A percentile compares a stretch with the other conserved stretches of the same genome.
These are phyloP conservation scores for Drosophila cognata DNA, from an alignment of 2,888 invertebrate genomes.

Conservation along the genomic window DNA sequence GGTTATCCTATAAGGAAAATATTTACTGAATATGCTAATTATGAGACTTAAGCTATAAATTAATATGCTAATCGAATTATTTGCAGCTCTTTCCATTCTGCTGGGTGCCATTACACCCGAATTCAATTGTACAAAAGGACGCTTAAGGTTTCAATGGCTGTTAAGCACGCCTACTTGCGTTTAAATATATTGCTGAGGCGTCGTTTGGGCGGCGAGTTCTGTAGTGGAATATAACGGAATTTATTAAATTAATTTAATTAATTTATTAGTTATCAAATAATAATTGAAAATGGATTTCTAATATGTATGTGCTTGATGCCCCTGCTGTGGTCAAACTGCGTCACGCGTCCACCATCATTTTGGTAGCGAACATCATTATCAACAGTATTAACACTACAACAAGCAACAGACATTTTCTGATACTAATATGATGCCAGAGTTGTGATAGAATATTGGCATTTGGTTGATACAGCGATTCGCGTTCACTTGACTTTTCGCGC, in stretches of 20 bases:
- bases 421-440: neutral
- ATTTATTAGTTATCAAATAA: too few species aligned
- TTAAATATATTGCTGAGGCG: constrained; percentile 84
- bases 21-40: neutral
- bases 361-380: neutral
- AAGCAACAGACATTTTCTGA: neutral
- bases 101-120: neutral
- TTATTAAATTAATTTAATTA: too few species aligned
- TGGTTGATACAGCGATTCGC: constrained; percentile 12
- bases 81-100: neutral
- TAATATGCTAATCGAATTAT: neutral
- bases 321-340: too few species aligned
- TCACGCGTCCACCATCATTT: too few species aligned
- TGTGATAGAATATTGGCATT: too few species aligned
- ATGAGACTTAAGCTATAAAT: neutral
- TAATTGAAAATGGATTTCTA: too few species aligned
- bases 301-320: too few species aligned
- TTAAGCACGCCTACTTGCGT: constrained; percentile 71
- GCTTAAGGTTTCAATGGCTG: constrained; percentile 5
- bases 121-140: constrained; percentile 17
- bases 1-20: neutral
- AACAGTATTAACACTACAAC: neutral
- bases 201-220: constrained; percentile 84
- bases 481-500: constrained; percentile 30
- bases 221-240: constrained; percentile 55